Evolutionary conservation across 2,888 invertebrate species (phyloP).

Genomic region (Phytoseiulus persimilis): DNA sequence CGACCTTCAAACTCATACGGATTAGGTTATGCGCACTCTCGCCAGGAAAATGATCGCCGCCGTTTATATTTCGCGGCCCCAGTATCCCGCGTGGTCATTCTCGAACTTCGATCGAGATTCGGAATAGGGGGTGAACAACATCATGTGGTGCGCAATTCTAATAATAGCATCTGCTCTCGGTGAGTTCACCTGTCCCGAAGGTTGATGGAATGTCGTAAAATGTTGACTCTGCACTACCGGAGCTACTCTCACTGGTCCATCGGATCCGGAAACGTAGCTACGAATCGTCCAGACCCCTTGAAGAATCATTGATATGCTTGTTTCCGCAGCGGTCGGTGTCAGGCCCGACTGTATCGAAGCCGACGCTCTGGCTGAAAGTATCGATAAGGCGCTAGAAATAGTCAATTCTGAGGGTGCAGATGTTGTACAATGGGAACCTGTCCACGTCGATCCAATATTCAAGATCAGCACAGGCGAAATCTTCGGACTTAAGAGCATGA

Average conservation of each 20-base stretch:
- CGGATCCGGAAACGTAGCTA: too few relatives aligned
- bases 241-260: too few relatives aligned
- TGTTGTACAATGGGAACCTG: background rate
- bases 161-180: background rate
- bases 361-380: background rate
- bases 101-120: background rate
- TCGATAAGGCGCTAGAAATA: background rate
- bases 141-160: background rate
- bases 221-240: too few relatives aligned
- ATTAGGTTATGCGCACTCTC: background rate
- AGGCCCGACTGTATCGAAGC: background rate
- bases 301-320: too few relatives aligned
- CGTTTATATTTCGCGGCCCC: background rate
- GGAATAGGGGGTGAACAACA: background rate
- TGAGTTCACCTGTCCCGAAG: background rate
- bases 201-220: too few relatives aligned
- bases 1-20: background rate
- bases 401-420: background rate
- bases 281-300: too few relatives aligned
- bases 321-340: background rate
- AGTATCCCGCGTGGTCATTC: background rate
- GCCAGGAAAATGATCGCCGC: background rate
- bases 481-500: constrained; percentile 9
- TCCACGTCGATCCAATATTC: background rate
- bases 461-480: background rate